Evolutionary conservation across 1,140 invertebrate species (phyloP), one percentile per base, ranked within the genome.

Genomic region (Xylocopa sonorina): DNA sequence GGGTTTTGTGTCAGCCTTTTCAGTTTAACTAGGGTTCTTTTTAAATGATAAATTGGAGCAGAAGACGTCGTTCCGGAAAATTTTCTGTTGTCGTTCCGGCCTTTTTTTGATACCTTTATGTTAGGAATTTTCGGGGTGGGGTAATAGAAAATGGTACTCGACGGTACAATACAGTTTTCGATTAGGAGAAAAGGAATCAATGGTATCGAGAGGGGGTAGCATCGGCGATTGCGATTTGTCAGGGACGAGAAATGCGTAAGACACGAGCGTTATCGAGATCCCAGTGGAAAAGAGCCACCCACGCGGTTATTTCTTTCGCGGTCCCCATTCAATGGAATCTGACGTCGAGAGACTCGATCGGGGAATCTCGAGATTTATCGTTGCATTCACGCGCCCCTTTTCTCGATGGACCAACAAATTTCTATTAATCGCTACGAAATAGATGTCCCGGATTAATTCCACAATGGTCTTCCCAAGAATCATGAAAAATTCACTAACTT

Each of bases 301-400:
- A 76, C 74, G 63, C 74, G 74, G 63, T 76, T 76, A 67, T 76
- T 76, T 48, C 74, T 76, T 32, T 46, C 51, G 29, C 24, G n/a
- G 74, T 68, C 50, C 74, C 74, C 68, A 68, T 76, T 76, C 74
- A 76, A 55, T 55, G 63, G 74, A 76, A 76, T 76, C 57, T 76
- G 63, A 76, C 74, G n/a, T 68, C 38, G 41, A 46, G 38, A 46
- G 63, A 58, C 50, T 24, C 74, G 74, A 76, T 76, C 74, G 41
- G 74, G 27, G 63, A 76, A 68, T 68, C 51, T 48, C 41, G 41
- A 68, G 74, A 76, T 76, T 76, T 76, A 76, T 76, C 73, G 73
- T 34, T 34, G 48, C 46, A 46, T 68, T 68, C 74, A 43, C 58
- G 58, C 34, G 34, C 16, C 55, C 43, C 41, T 46, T 48, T 6